Conservation (phyloP, 2,888 invertebrate genomes). For the Pammene aurita region DNA sequence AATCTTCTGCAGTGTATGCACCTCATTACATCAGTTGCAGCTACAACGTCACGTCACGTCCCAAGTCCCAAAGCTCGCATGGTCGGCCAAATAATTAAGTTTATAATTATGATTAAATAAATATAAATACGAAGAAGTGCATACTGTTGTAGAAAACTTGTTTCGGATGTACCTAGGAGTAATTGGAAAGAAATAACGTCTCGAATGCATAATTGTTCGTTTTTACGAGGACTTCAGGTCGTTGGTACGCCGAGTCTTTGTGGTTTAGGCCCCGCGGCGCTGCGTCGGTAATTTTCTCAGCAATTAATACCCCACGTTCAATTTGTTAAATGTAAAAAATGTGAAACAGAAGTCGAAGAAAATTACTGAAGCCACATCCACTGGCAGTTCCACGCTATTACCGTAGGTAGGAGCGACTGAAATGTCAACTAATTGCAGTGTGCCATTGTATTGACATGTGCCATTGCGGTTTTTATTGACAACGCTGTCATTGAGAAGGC, state of each 20-base stretch:
- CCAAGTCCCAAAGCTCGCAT: background rate
- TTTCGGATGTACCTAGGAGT: conserved; percentile 51
- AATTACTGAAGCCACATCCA: conserved; percentile 64
- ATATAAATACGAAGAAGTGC: conserved; percentile 1
- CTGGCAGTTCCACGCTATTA: conserved; percentile 61
- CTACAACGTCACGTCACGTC: background rate
- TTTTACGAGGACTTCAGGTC: conserved; percentile 65
- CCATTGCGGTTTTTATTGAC: conserved; percentile 50
- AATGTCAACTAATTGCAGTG: conserved; percentile 65
- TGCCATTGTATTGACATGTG: conserved; percentile 64
- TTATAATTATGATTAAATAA: background rate
- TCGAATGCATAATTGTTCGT: conserved; percentile 68
- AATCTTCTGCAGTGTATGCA: too few relatives aligned
- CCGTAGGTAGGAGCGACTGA: conserved; percentile 54
- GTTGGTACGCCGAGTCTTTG: conserved; percentile 62
- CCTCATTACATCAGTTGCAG: background rate
- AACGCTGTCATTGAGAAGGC: conserved; percentile 17
- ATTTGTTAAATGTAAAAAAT: conserved; percentile 76
- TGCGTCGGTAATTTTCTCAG: conserved; percentile 73
- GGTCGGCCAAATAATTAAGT: background rate
- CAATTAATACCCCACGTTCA: conserved; percentile 77
- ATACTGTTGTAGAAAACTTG: conserved; percentile 3
- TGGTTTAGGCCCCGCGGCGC: conserved; percentile 70
- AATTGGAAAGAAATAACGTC: conserved; percentile 67
- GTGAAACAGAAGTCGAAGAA: conserved; percentile 67